Percentiles rank a stretch among this genome's conserved stretches.
Evolutionary conservation across 2,888 invertebrate species (phyloP).

Genomic region (Stenotaenia linearis): DNA sequence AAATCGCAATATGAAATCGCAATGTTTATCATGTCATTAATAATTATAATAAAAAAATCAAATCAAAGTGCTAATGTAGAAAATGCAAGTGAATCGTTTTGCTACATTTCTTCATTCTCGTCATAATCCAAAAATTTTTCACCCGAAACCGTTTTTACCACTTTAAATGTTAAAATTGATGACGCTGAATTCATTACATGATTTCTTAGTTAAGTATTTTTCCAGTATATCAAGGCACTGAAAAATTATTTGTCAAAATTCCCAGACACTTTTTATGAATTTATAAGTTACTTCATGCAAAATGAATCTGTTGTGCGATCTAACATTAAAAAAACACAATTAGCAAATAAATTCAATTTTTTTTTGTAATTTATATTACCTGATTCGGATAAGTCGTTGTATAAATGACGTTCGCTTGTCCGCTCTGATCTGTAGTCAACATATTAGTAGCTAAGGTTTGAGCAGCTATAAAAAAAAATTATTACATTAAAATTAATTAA

Average conservation of each 20-base stretch:
- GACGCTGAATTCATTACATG: background rate
- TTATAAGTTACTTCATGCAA: constrained; percentile 24
- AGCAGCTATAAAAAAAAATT: constrained; percentile 44
- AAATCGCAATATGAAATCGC: too few species aligned
- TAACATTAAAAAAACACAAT: background rate
- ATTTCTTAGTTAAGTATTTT: background rate
- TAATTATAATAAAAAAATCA: background rate
- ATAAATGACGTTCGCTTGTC: constrained; percentile 52
- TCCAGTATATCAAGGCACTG: constrained; percentile 1
- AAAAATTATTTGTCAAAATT: background rate
- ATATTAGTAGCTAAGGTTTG: constrained; percentile 48
- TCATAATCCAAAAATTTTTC: background rate
- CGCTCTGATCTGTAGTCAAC: constrained; percentile 46
- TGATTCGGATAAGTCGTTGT: constrained; percentile 46
- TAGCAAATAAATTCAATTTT: background rate
- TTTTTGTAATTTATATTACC: background rate
- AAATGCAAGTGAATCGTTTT: background rate
- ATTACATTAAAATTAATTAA: background rate
- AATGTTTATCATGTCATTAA: too few species aligned
- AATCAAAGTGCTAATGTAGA: background rate
- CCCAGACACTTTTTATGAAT: background rate
- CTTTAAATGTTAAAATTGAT: background rate
- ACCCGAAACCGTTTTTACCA: background rate
- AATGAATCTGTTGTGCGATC: constrained; percentile 33
- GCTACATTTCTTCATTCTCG: background rate